Percentiles rank a stretch among this genome's conserved stretches.
Evolutionary conservation across 92 coral and sea anemone genomes (phyloP).

Genomic region (Porites cylindrica): DNA sequence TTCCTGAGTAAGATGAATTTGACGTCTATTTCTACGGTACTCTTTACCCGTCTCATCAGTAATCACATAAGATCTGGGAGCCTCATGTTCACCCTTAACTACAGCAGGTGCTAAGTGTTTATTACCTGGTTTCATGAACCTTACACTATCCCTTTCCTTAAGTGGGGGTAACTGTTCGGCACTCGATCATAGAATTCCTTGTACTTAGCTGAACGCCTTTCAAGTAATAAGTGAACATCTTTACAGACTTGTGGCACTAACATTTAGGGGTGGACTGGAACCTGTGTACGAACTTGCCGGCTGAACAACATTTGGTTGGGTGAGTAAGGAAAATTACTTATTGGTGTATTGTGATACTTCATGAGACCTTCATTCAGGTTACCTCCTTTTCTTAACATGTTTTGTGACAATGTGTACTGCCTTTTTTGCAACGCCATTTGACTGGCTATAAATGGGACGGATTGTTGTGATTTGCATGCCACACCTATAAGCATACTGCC

Average conservation of each 20-base stretch:
- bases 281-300: background rate
- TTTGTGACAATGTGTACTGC: conserved; percentile 8
- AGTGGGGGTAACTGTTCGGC: conserved; percentile 34
- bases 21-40: conserved; percentile 32
- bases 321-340: conserved; percentile 14
- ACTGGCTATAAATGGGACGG: conserved; percentile 43
- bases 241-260: conserved; percentile 15
- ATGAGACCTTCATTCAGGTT: conserved; percentile 21
- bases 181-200: conserved; percentile 44
- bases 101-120: conserved; percentile 15
- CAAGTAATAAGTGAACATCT: conserved; percentile 22
- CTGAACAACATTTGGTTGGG: conserved; percentile 46
- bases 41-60: conserved; percentile 23
- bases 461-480: background rate
- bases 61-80: conserved; percentile 22
- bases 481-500: conserved; percentile 25
- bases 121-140: conserved; percentile 48
- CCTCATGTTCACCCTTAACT: conserved; percentile 7
- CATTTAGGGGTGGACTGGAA: conserved; percentile 17
- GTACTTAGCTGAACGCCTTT: conserved; percentile 31
- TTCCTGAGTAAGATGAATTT: conserved; percentile 35
- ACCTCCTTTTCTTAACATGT: conserved; percentile 21
- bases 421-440: conserved; percentile 42
- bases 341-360: conserved; percentile 35
- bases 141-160: conserved; percentile 51